A percentile compares a stretch with the other conserved stretches of the same genome.
phyloP scores from a whole-genome alignment of 2,888 invertebrate genomes.

The Mythimna albipuncta region DNA sequence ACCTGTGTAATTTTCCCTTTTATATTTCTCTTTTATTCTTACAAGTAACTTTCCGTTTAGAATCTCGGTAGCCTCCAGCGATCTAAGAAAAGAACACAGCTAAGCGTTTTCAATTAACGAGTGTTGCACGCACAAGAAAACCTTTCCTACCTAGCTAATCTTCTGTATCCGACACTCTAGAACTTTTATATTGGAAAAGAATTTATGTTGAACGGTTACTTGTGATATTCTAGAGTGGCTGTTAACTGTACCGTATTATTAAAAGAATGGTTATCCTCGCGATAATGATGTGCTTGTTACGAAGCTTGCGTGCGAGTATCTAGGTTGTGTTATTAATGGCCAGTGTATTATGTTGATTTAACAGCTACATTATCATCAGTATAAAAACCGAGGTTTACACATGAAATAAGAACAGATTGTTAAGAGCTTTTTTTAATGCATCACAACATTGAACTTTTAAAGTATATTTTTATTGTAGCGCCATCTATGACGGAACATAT shows the following conservation, averaged over 20 bases:
- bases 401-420: not conserved
- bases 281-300: conserved; percentile 33
- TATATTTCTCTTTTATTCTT: conserved; percentile 34
- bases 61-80: conserved; percentile 21
- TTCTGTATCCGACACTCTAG: conserved; percentile 25
- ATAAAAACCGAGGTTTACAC: not conserved
- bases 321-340: conserved; percentile 25
- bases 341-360: conserved; percentile 10
- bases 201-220: conserved; percentile 20
- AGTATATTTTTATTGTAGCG: not conserved
- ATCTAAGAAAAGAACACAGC: conserved; percentile 23
- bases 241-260: conserved; percentile 29
- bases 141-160: conserved; percentile 29
- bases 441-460: not conserved
- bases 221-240: not conserved
- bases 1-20: conserved; percentile 37
- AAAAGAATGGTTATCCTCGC: conserved; percentile 15
- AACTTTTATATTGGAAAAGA: conserved; percentile 40
- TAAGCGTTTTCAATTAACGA: conserved; percentile 56
- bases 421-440: conserved; percentile 3
- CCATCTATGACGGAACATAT: no score
- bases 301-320: conserved; percentile 44
- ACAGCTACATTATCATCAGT: conserved; percentile 20
- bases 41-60: conserved; percentile 15
- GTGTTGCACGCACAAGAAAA: conserved; percentile 38